Evolutionary conservation across 2,113 vertebrate genomes (phyloP), one percentile per base, ranked within the genome.

Genomic region (Pterocles burchelli): DNA sequence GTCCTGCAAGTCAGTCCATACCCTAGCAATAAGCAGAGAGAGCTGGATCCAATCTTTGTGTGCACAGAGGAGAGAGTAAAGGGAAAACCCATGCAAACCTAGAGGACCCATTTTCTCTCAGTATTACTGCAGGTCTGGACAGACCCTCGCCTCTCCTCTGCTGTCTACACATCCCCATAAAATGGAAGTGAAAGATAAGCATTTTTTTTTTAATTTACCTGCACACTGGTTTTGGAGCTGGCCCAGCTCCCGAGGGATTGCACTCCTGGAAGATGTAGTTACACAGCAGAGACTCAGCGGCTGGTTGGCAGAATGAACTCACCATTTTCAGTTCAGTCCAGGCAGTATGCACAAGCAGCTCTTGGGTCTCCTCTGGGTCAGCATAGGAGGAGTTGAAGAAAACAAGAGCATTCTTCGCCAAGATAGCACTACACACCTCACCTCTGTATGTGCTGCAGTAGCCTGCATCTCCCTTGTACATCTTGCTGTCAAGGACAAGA

Each of bases 361-460:
- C 99, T 95, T 99, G 99, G 51, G 97, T 97, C 89, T 99, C 98
- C 98, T 99, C 99, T 0, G 99, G 99, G 86, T 99, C 98, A 22
- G 95, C 91, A 57, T 98, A 98, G 58, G 99, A 99, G 75, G 98
- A 98, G 97, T 99, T 99, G 96, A 99, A 99, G 98, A 99, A 99
- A 86, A 99, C 98, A 92, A 99, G 98, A 22, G 97, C 89, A 22
- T 98, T 98, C 31, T 97, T 98, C 4, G 46, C 97, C 91, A 99
- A 97, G 55, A 98, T 72, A 25, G 84, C 55, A 51, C 96, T 97
- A 73, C 99, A 99, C 66, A 98, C 97, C n/a, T 99, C 98, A 57
- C 99, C 99, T 85, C 98, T 98, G 96, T 99, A 99, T 1, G 98
- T 98, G 66, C 98, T 98, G 95, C 99, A 99, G 98, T 99, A 99